Evolutionary conservation across 2,113 vertebrate species (phyloP).

Genomic region (Dipodomys ordii): DNA sequence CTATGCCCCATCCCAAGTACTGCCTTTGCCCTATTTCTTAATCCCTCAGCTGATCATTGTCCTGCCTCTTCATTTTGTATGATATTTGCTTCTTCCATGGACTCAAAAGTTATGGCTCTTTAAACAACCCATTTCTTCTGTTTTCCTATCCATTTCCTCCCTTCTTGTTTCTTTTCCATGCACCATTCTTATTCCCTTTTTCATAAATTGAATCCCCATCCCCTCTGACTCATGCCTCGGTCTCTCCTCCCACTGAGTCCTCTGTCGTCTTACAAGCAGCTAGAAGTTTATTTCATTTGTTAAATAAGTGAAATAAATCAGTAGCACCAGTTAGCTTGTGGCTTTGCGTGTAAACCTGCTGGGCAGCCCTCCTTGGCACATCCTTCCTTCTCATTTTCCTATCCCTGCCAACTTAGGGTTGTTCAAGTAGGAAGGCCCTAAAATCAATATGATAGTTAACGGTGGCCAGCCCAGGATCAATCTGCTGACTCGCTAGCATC

Average conservation of each 20-base stretch:
- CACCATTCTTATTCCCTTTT: neutral
- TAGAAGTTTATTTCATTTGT: slow-evolving; percentile 12
- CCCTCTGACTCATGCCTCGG: neutral
- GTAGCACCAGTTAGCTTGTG: slow-evolving; percentile 10
- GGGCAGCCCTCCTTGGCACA: neutral
- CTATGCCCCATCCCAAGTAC: fast-evolving
- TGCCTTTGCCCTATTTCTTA: neutral
- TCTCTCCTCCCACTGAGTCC: neutral
- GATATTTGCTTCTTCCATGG: neutral
- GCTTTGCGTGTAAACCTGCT: slow-evolving; percentile 44
- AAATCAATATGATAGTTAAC: slow-evolving; percentile 73
- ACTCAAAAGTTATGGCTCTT: neutral
- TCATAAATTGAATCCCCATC: neutral
- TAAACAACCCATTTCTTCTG: neutral
- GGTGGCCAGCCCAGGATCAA: slow-evolving; percentile 45
- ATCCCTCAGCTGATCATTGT: neutral
- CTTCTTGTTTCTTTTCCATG: neutral
- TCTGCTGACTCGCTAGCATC: slow-evolving; percentile 60
- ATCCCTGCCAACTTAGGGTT: neutral
- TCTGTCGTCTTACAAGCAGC: neutral
- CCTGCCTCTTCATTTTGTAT: neutral
- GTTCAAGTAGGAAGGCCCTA: slow-evolving; percentile 6
- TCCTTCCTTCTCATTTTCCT: slow-evolving; percentile 29
- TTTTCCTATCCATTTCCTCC: neutral
- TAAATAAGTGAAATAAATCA: slow-evolving; percentile 64